Conservation (phyloP, 2,113 vertebrate species). For the Trematomus loennbergii region DNA sequence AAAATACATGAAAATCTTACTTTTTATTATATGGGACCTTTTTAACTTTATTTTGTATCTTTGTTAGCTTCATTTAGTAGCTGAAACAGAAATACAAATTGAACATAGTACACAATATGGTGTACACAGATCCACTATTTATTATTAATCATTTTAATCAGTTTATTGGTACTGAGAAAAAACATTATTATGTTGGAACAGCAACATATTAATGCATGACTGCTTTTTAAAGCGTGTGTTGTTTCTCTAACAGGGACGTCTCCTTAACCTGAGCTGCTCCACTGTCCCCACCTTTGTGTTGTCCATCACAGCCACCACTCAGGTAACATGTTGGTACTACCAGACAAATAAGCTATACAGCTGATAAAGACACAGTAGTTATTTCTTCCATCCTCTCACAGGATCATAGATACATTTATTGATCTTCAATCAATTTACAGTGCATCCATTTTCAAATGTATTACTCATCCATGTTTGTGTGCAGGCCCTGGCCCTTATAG, state of each 20-base stretch:
- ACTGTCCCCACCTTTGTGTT: conserved; percentile 97
- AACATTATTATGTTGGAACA: neutral
- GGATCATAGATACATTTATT: neutral
- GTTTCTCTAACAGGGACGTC: conserved; percentile 87
- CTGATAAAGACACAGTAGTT: neutral
- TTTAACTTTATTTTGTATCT: neutral
- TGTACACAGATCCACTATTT: too few relatives aligned
- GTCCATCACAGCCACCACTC: conserved; percentile 98
- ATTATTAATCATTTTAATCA: neutral
- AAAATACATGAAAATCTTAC: too few relatives aligned
- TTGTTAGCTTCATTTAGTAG: neutral
- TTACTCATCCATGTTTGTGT: conserved; percentile 37
- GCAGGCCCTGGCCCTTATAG: conserved; percentile 95
- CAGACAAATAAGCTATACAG: neutral
- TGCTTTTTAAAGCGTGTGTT: neutral
- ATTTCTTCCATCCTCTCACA: neutral
- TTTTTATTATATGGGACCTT: neutral
- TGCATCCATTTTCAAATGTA: neutral
- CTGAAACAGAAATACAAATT: too few relatives aligned
- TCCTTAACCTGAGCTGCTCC: conserved; percentile 98
- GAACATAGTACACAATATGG: too few relatives aligned
- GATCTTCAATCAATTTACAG: neutral
- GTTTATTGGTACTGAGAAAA: neutral
- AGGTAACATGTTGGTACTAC: conserved; percentile 81
- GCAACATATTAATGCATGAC: neutral